Base-by-base conservation (phyloP, 1,140 invertebrate genomes). In the Pectinophora gossypiella region DNA sequence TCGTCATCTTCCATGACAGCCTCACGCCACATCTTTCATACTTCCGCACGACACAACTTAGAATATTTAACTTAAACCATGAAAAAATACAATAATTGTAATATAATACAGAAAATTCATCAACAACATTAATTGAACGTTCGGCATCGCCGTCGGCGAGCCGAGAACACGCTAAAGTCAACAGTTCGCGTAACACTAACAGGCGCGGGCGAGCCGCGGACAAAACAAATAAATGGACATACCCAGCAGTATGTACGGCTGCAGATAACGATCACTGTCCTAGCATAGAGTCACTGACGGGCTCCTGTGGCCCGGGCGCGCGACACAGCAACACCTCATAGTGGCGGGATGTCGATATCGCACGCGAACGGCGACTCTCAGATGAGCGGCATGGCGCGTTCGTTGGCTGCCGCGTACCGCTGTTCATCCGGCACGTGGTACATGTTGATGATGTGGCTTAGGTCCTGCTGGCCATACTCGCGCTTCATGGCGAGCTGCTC, bases 391-490 rank as follows among this genome's bases (percentile, higher is more conserved):
- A 87, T 79, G 36, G 76, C 77, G 69, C 90, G 88, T 72, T 89
- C 85, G 51, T 75, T 71, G 59, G 71, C 78, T 51, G 84, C 78
- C 59, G 76, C 85, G 57, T 88, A 87, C 52, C 82, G 85, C 67
- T 85, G 84, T 61, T 89, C 83, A 48, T 91, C 90, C 10, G 89
- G 89, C 67, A 91, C 80, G 72, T 90, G 90, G 79, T 91, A 91
- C 90, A 91, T 90, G 76, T 90, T 91, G 85, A 91, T 91, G 76
- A 91, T 88, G 77, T 91, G 89, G 79, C 88, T 90, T 46, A 91
- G 78, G 70, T 91, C 90, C 35, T 85, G 86, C 61, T 86, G 86
- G 48, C 89, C 89, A 79, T 93, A 94, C 68, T 95, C 93, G 35
- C 93, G 88, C 78, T 95, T 95, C 74, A 94, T 91, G 13, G 76